These are phyloP conservation scores for Cydia pomonella DNA, from an alignment of 1,140 invertebrate species.

Conservation along the genomic window DNA sequence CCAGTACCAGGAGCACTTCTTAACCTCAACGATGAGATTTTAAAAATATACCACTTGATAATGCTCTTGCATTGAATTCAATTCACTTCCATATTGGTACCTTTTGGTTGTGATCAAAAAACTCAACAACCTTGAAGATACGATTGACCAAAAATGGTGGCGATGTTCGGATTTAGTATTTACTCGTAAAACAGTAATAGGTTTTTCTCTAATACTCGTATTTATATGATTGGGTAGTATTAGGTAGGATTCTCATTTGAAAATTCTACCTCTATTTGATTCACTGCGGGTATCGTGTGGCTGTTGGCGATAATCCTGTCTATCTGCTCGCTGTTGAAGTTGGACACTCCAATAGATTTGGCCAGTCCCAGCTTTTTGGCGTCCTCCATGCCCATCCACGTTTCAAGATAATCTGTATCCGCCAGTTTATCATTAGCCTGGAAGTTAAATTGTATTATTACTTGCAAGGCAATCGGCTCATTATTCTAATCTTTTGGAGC, in stretches of 20 bases:
- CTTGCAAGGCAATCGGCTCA: background rate
- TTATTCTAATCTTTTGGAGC: background rate
- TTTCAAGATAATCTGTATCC: slow-evolving; percentile 83
- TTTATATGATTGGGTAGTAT: too few species aligned
- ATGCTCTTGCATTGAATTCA: too few species aligned
- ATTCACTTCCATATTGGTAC: too few species aligned
- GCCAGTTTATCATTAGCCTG: slow-evolving; percentile 72
- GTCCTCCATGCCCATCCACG: slow-evolving; percentile 89
- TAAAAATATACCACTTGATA: too few species aligned
- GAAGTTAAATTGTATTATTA: slow-evolving; percentile 78
- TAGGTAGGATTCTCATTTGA: background rate
- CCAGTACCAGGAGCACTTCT: too few species aligned
- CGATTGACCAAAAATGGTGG: too few species aligned
- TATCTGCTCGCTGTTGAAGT: slow-evolving; percentile 92
- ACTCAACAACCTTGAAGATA: too few species aligned
- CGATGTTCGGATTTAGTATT: too few species aligned
- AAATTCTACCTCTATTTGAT: slow-evolving; percentile 77
- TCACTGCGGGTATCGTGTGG: slow-evolving; percentile 75
- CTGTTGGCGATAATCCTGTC: slow-evolving; percentile 84
- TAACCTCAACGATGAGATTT: too few species aligned
- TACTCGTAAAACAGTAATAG: too few species aligned
- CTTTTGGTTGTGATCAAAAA: too few species aligned
- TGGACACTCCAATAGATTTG: slow-evolving; percentile 93
- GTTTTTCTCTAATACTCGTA: too few species aligned
- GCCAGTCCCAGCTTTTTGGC: slow-evolving; percentile 85